These are phyloP conservation scores for Clarias batrachus DNA, from an alignment of 2,113 vertebrate genomes.

Conservation along the genomic window DNA sequence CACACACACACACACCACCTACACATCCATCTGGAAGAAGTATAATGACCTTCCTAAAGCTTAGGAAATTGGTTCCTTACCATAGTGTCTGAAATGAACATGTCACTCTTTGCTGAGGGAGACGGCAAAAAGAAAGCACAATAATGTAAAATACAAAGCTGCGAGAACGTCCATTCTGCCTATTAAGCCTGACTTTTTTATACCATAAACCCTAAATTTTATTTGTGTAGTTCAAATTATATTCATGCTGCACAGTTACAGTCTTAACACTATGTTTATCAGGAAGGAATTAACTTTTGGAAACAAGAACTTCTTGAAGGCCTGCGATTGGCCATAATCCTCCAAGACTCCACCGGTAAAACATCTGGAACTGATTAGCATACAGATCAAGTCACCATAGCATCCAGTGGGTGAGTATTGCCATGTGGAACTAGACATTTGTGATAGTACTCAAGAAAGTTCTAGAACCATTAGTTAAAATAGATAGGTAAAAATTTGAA, in stretches of 20 bases:
- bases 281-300: not conserved
- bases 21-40: conserved; percentile 12
- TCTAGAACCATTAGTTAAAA: not conserved
- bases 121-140: not conserved
- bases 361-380: not conserved
- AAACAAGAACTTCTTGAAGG: not conserved
- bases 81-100: not conserved
- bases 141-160: not conserved
- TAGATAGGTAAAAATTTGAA: not conserved
- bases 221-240: not conserved
- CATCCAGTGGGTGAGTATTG: not conserved
- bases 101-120: not conserved
- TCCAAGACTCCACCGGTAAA: not conserved
- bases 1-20: not conserved
- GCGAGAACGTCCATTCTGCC: not conserved
- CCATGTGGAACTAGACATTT: not conserved
- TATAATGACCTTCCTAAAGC: conserved; percentile 9
- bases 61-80: not conserved
- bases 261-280: not conserved
- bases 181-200: not conserved
- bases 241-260: not conserved
- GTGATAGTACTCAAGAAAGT: not conserved
- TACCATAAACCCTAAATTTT: not conserved
- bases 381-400: not conserved
- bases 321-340: not conserved